Percentiles rank a stretch among this genome's conserved stretches.
Evolutionary conservation across 2,888 invertebrate genomes (phyloP).

Genomic region (Nudaria mundana): DNA sequence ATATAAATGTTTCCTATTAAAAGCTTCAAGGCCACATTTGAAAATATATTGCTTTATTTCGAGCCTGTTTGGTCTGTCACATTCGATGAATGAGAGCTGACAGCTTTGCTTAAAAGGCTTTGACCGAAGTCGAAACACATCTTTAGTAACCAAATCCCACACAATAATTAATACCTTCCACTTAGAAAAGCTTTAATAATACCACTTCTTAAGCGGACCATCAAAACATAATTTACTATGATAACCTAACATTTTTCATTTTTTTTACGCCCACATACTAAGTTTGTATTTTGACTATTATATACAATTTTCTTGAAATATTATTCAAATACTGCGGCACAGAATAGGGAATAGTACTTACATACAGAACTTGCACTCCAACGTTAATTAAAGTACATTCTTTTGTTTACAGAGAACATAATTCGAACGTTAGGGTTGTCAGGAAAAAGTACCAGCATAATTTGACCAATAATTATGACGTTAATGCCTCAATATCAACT

Average conservation of each 20-base stretch:
- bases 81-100: conserved; percentile 7
- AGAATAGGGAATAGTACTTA: no score
- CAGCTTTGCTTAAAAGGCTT: not conserved
- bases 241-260: conserved; percentile 8
- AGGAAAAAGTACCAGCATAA: no score
- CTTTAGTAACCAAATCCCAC: conserved; percentile 18
- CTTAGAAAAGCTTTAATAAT: conserved; percentile 14
- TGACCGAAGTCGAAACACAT: not conserved
- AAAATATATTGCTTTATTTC: not conserved
- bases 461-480: no score
- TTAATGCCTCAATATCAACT: no score
- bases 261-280: not conserved
- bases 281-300: no score
- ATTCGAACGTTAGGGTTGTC: no score
- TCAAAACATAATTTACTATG: conserved; percentile 23
- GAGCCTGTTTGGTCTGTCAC: not conserved
- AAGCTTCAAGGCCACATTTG: not conserved
- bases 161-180: conserved; percentile 14
- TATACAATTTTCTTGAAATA: no score
- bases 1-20: no score
- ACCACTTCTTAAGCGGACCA: conserved; percentile 16
- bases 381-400: no score
- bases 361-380: no score
- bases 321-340: no score
- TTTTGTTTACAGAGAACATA: no score